Evolutionary conservation across 2,888 invertebrate genomes (phyloP).

Genomic region (Alentia gelatinosa): DNA sequence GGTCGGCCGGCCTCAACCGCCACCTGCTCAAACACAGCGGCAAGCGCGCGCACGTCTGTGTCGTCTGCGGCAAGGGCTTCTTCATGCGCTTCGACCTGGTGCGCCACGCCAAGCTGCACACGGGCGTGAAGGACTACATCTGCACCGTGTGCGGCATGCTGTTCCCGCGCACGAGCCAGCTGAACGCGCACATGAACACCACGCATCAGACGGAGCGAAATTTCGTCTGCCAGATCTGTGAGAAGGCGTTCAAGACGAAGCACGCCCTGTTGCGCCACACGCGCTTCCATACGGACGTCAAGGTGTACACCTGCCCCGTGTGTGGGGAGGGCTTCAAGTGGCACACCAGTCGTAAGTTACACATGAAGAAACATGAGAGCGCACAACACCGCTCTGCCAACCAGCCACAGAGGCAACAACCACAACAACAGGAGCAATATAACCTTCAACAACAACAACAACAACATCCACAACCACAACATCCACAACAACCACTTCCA

Average conservation of each 20-base stretch:
- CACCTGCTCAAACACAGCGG: slow-evolving; percentile 8
- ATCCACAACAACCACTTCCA: background rate
- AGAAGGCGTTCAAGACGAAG: slow-evolving; percentile 22
- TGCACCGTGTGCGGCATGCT: background rate
- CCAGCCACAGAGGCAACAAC: background rate
- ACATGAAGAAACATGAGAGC: slow-evolving; percentile 17
- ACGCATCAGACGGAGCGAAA: background rate
- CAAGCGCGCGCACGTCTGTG: background rate
- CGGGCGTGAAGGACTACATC: background rate
- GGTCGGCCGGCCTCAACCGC: background rate
- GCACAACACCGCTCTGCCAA: background rate
- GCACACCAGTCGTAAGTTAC: slow-evolving; percentile 29
- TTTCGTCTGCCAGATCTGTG: background rate
- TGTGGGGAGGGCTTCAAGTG: slow-evolving; percentile 33
- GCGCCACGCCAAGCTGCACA: background rate
- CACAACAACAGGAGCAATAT: background rate
- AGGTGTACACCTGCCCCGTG: background rate
- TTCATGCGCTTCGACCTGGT: background rate
- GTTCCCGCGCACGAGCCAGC: background rate
- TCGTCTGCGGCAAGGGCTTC: background rate
- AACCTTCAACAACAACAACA: background rate
- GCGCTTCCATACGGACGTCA: background rate
- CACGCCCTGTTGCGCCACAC: slow-evolving; percentile 20
- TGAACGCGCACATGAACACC: slow-evolving; percentile 29
- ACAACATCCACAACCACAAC: background rate